Conservation (phyloP, 1,140 invertebrate species). For the Thrips palmi region DNA sequence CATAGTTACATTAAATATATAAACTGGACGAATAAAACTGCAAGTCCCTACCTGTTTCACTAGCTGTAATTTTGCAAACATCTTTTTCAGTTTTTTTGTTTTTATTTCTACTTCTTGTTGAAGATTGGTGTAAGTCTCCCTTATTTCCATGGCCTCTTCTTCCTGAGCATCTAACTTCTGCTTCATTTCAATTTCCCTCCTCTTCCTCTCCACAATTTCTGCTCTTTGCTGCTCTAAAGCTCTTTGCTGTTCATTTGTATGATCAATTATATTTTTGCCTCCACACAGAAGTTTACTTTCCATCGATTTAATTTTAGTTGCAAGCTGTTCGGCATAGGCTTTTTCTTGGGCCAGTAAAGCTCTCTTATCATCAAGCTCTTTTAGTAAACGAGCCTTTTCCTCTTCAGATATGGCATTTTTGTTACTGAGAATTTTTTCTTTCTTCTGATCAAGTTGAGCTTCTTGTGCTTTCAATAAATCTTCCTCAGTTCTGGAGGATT, state of each 20-base stretch:
- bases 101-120: slow-evolving; percentile 87
- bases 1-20: slow-evolving; percentile 23
- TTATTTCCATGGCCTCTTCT: slow-evolving; percentile 67
- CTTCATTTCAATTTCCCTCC: slow-evolving; percentile 60
- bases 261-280: slow-evolving; percentile 72
- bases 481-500: slow-evolving; percentile 11
- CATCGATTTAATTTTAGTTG: slow-evolving; percentile 40
- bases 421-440: slow-evolving; percentile 12
- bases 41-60: slow-evolving; percentile 24
- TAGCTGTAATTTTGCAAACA: slow-evolving; percentile 40
- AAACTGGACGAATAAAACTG: slow-evolving; percentile 21
- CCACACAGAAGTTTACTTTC: slow-evolving; percentile 78
- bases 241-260: slow-evolving; percentile 74
- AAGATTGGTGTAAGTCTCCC: slow-evolving; percentile 66
- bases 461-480: slow-evolving; percentile 28
- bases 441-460: slow-evolving; percentile 17
- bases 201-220: slow-evolving; percentile 70
- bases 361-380: slow-evolving; percentile 36
- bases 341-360: slow-evolving; percentile 30
- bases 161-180: slow-evolving; percentile 75
- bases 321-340: slow-evolving; percentile 31
- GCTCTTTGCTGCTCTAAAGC: slow-evolving; percentile 57
- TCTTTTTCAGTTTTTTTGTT: slow-evolving; percentile 67
- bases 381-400: slow-evolving; percentile 35
- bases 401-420: slow-evolving; percentile 13